Evolutionary conservation across 2,888 invertebrate genomes (phyloP).

Genomic region (Phania funesta): DNA sequence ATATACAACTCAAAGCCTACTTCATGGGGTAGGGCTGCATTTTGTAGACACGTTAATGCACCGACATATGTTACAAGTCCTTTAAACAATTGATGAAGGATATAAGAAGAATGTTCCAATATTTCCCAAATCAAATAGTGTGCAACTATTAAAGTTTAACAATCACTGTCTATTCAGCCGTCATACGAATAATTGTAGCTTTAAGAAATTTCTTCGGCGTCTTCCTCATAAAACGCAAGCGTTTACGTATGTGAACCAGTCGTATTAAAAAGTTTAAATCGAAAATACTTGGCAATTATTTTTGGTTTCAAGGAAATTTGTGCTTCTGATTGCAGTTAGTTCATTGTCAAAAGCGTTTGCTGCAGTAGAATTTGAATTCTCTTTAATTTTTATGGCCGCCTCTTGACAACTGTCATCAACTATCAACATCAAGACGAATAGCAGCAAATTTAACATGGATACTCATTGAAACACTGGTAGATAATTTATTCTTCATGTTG

Average conservation of each 20-base stretch:
- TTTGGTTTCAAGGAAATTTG: conserved; percentile 51
- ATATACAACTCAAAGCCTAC: no score
- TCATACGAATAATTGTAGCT: neutral
- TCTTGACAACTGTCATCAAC: conserved; percentile 55
- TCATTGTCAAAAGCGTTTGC: conserved; percentile 58
- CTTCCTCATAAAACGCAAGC: neutral
- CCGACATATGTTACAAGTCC: no score
- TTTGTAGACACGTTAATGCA: no score
- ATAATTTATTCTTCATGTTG: conserved; percentile 24
- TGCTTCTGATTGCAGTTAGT: conserved; percentile 26
- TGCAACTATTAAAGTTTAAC: conserved; percentile 58
- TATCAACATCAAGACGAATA: conserved; percentile 33
- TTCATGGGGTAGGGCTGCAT: no score
- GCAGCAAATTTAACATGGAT: conserved; percentile 35
- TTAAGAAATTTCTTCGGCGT: conserved; percentile 13
- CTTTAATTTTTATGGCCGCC: conserved; percentile 7
- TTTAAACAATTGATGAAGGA: no score
- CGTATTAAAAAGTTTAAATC: conserved; percentile 22
- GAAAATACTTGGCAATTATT: conserved; percentile 57
- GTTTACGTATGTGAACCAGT: conserved; percentile 32
- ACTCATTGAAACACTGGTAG: conserved; percentile 18
- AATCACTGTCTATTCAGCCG: conserved; percentile 34
- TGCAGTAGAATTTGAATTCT: conserved; percentile 39
- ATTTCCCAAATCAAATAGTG: conserved; percentile 31
- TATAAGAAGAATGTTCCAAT: neutral